These are phyloP conservation scores for Rafetus swinhoei DNA, from an alignment of 2,113 vertebrate species.

Conservation along the genomic window DNA sequence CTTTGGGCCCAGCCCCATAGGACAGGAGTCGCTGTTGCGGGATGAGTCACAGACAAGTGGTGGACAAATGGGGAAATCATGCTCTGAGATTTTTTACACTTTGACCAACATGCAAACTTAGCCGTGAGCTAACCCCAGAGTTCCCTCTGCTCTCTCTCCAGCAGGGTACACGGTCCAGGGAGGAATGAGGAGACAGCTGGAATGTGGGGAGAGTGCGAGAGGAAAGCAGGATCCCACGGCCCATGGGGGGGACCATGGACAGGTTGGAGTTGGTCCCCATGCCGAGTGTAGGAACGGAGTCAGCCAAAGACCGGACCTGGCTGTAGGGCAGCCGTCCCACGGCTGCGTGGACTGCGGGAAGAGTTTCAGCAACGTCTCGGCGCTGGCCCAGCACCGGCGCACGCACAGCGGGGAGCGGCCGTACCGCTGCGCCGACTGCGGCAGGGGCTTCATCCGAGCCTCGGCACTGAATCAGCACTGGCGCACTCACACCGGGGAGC, in stretches of 20 bases:
- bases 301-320: constrained; percentile 64
- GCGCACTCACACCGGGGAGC: not conserved
- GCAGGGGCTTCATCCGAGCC: constrained; percentile 72
- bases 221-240: not conserved
- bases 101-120: not conserved
- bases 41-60: not conserved
- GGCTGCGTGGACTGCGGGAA: constrained; percentile 59
- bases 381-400: constrained; percentile 72
- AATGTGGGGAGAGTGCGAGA: not conserved
- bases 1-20: not conserved
- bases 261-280: not conserved
- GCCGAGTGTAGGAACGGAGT: not conserved
- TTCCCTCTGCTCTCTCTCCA: constrained; percentile 69
- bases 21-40: not conserved
- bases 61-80: not conserved
- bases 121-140: constrained; percentile 63
- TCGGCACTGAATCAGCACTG: constrained; percentile 71
- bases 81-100: not conserved
- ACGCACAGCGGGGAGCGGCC: constrained; percentile 71
- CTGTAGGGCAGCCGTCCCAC: constrained; percentile 42
- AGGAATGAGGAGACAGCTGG: not conserved
- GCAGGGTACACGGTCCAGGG: constrained; percentile 56
- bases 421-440: constrained; percentile 67
- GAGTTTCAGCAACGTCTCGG: constrained; percentile 66
- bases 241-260: not conserved